Base-by-base conservation (phyloP, 2,888 invertebrate genomes). In the Ichneumon xanthorius region DNA sequence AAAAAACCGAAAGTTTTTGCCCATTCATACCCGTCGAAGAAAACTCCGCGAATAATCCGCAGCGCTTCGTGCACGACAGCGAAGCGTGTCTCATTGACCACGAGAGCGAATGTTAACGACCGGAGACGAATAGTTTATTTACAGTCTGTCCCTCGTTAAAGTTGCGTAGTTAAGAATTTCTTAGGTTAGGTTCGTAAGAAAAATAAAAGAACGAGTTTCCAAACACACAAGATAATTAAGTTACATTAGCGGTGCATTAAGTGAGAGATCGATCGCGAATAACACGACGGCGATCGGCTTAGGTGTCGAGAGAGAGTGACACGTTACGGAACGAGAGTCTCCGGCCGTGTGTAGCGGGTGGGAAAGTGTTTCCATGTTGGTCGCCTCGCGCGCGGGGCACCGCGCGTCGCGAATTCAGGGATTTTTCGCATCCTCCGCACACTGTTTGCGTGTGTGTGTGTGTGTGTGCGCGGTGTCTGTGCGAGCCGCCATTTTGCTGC, bases 401-500 rank as follows among this genome's bases (percentile, higher is more conserved):
- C 40, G 88, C 86, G 84, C 86, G 75, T 85, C 80, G 80, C 87
- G 86, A 85, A 89, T 87, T 89, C 86, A 86, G 85, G 87, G 87
- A 89, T 88, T 88, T 89, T 88, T 80, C 73, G 81, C 79, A 79
- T 78, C 75, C 55, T 67, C 84, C 80, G 80, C 68, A 86, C 80
- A 86, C 87, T 88, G 87, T 89, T 84, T 11, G 37, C 9, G 37
- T 88, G 88, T 88, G 88, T 87, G 89, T 79, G 70, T 70, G 45
- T 68, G 61, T 67, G 77, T 86, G 86, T 85, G 61, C 33, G 30
- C 14, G 76, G 84, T 40, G 40, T 40, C 40, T 86, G 85, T 89
- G 86, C 86, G 76, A 87, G 88, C 89, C 90, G 92, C 92, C 92
- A 92, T 92, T 92, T 92, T 92, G 91, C 91, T 91, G 89, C 89